Conservation (phyloP, 2,888 invertebrate genomes). For the Catocala nupta region DNA sequence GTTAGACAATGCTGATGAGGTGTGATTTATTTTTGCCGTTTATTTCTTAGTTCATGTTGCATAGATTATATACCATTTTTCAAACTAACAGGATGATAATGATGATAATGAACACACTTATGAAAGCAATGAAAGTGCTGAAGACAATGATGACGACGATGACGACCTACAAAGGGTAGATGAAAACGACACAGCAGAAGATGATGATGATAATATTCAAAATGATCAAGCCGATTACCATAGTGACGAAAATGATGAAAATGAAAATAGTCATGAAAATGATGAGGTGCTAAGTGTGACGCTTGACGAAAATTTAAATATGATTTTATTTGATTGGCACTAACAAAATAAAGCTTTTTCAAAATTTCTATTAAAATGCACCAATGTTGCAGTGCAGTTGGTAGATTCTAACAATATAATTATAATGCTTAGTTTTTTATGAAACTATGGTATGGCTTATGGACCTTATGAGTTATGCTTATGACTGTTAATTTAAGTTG, state of each 20-base stretch:
- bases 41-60: constrained; percentile 12
- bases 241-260: constrained; percentile 48
- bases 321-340: constrained; percentile 67
- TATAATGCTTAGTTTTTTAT: constrained; percentile 6
- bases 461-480: background rate
- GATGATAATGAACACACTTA: constrained; percentile 23
- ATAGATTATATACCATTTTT: constrained; percentile 26
- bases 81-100: constrained; percentile 52
- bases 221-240: constrained; percentile 48
- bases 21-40: constrained; percentile 40
- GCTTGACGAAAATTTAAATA: constrained; percentile 47
- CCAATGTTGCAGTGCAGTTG: constrained; percentile 20
- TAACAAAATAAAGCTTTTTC: constrained; percentile 66
- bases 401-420: constrained; percentile 15
- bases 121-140: constrained; percentile 48
- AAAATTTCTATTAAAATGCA: constrained; percentile 33
- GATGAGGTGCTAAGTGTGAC: constrained; percentile 69
- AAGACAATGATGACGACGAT: constrained; percentile 55
- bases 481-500: background rate
- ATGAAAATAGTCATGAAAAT: constrained; percentile 46
- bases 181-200: constrained; percentile 32
- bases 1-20: constrained; percentile 57
- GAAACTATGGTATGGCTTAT: constrained; percentile 24
- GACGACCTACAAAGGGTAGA: constrained; percentile 46
- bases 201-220: constrained; percentile 44